Conservation (phyloP, 2,888 invertebrate species). For the Ganaspis brasiliensis region DNA sequence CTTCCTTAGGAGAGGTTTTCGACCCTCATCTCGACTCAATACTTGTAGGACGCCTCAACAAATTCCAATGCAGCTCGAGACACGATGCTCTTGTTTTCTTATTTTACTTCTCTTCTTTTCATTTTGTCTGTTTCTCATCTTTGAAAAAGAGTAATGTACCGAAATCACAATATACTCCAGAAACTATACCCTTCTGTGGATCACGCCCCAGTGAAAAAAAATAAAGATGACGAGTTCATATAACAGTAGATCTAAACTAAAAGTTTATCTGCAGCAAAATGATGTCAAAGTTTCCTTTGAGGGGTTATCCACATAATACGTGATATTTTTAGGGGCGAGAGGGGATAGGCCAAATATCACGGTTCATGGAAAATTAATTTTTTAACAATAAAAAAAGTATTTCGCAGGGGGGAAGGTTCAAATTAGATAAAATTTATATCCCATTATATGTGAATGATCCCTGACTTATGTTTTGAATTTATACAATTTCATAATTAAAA, state of each 20-base stretch:
- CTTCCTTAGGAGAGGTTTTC: slow-evolving; percentile 22
- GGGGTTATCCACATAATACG: too few relatives aligned
- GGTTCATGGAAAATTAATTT: too few relatives aligned
- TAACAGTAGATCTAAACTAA: background rate
- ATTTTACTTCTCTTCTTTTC: background rate
- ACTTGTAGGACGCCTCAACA: slow-evolving; percentile 45
- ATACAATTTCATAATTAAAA: too few relatives aligned
- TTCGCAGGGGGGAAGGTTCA: too few relatives aligned
- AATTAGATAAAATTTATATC: too few relatives aligned
- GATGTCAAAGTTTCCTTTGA: too few relatives aligned
- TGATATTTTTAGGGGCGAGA: too few relatives aligned
- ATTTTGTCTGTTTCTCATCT: slow-evolving; percentile 1
- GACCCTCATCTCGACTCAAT: slow-evolving; percentile 48
- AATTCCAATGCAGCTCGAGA: slow-evolving; percentile 37
- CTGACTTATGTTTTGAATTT: too few relatives aligned
- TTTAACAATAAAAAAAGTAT: too few relatives aligned
- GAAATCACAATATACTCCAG: slow-evolving; percentile 34
- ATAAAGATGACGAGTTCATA: background rate
- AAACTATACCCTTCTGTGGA: background rate
- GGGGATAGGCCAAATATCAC: too few relatives aligned
- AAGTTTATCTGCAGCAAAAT: too few relatives aligned
- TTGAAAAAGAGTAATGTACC: slow-evolving; percentile 11
- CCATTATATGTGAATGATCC: too few relatives aligned
- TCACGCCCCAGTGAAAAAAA: slow-evolving; percentile 4
- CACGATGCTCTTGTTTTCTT: slow-evolving; percentile 12